A percentile compares a stretch with the other conserved stretches of the same genome.
Conservation (phyloP, 2,888 invertebrate genomes). For the Pristionchus entomophagus region DNA sequence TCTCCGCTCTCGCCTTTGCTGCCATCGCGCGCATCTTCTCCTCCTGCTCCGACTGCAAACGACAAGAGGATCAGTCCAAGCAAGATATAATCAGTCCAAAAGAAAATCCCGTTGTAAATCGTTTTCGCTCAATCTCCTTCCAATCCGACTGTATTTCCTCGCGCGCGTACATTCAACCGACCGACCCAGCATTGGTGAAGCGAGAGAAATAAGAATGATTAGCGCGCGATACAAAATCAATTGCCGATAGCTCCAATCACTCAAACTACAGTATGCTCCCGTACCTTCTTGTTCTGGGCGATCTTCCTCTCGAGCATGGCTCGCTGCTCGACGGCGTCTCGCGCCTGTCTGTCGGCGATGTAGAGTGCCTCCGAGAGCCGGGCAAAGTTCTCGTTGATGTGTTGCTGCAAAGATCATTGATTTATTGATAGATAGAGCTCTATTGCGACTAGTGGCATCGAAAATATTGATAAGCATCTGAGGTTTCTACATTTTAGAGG, state of each 20-base stretch:
- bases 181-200: too few species aligned
- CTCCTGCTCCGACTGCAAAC: constrained; percentile 78
- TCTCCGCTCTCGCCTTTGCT: constrained; percentile 85
- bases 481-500: background rate
- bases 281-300: constrained; percentile 92
- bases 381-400: constrained; percentile 99
- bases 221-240: too few species aligned
- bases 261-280: background rate
- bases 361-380: constrained; percentile 97
- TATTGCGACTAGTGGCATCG: background rate
- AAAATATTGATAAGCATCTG: background rate
- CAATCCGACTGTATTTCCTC: too few species aligned
- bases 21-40: constrained; percentile 93
- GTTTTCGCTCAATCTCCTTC: too few species aligned
- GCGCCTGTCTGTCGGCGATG: constrained; percentile 91
- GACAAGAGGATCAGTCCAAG: background rate
- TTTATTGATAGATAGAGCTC: background rate
- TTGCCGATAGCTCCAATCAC: too few species aligned
- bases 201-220: background rate
- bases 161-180: too few species aligned
- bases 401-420: constrained; percentile 86
- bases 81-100: background rate
- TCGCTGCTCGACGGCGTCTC: constrained; percentile 96
- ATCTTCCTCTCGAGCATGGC: constrained; percentile 86
- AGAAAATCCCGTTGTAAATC: too few species aligned